Conservation (phyloP, 1,140 invertebrate genomes). For the Zaprionus gabonicus region DNA sequence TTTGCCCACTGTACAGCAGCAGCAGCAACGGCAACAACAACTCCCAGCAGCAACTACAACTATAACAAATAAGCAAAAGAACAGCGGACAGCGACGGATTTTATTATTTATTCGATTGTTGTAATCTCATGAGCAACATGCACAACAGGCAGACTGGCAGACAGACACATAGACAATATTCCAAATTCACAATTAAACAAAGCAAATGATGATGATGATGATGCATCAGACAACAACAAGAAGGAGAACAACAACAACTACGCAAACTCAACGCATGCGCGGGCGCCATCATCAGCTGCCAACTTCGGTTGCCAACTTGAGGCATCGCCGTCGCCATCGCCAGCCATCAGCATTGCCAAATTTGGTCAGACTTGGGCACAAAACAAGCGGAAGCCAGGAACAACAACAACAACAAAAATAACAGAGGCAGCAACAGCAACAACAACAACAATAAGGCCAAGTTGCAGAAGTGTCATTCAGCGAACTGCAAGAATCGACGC, state of each 20-base stretch:
- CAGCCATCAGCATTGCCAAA: constrained; percentile 60
- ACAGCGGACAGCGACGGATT: constrained; percentile 25
- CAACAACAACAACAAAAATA: constrained; percentile 27
- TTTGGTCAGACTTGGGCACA: constrained; percentile 66
- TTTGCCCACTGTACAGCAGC: constrained; percentile 43
- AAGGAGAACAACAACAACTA: constrained; percentile 25
- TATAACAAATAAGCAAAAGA: constrained; percentile 34
- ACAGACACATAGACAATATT: constrained; percentile 23
- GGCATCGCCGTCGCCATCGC: constrained; percentile 34
- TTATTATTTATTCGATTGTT: constrained; percentile 75
- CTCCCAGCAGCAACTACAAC: constrained; percentile 23
- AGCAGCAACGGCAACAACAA: constrained; percentile 45
- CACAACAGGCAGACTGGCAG: constrained; percentile 56
- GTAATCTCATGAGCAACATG: constrained; percentile 76
- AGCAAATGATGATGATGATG: constrained; percentile 76
- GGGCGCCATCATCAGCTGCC: constrained; percentile 80
- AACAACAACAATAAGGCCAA: constrained; percentile 42
- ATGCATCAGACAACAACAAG: constrained; percentile 21
- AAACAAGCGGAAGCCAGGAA: constrained; percentile 56
- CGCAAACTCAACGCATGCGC: constrained; percentile 69
- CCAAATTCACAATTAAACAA: constrained; percentile 73
- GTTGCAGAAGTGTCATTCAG: constrained; percentile 72
- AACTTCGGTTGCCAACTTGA: constrained; percentile 36
- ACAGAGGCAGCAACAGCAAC: constrained; percentile 21
- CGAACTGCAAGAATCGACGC: constrained; percentile 41